These are phyloP conservation scores for Cryptophagus acutangulus DNA, from an alignment of 2,888 invertebrate species.

Conservation along the genomic window DNA sequence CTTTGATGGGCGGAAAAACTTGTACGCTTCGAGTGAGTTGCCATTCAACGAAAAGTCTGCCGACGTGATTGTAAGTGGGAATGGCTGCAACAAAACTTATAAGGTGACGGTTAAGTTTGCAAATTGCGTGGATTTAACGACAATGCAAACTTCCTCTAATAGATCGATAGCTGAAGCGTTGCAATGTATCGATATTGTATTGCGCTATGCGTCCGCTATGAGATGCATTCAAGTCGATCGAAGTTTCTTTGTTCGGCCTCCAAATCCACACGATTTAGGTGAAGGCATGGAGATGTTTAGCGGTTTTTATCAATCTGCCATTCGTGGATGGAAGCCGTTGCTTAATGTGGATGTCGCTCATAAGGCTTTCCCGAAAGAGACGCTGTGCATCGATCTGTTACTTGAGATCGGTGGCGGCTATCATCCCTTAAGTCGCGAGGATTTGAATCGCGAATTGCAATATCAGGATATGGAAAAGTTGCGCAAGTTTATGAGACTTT, in stretches of 20 bases:
- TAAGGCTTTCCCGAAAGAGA: conserved; percentile 67
- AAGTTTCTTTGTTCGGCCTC: conserved; percentile 33
- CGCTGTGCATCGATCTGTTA: conserved; percentile 47
- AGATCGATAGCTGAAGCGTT: conserved; percentile 56
- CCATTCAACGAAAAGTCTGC: conserved; percentile 31
- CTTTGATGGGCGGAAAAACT: conserved; percentile 69
- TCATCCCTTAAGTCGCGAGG: conserved; percentile 9
- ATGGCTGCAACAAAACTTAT: conserved; percentile 23
- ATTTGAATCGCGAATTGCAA: conserved; percentile 18
- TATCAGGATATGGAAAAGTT: conserved; percentile 23
- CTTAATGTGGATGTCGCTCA: conserved; percentile 88
- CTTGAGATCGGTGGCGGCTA: conserved; percentile 14
- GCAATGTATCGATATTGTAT: conserved; percentile 81
- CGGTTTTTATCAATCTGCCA: conserved; percentile 88
- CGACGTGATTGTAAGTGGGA: conserved; percentile 7
- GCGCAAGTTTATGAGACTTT: conserved; percentile 24
- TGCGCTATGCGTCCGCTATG: conserved; percentile 58
- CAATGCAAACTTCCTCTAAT: conserved; percentile 25
- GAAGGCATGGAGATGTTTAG: conserved; percentile 84
- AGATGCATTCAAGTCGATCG: conserved; percentile 38
- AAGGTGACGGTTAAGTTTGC: conserved; percentile 54
- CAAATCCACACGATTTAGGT: conserved; percentile 54
- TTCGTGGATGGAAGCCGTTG: conserved; percentile 82
- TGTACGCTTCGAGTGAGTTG: conserved; percentile 53
- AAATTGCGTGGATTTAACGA: conserved; percentile 50